Conservation (phyloP, 2,888 invertebrate species). For the Melieria crassipennis region DNA sequence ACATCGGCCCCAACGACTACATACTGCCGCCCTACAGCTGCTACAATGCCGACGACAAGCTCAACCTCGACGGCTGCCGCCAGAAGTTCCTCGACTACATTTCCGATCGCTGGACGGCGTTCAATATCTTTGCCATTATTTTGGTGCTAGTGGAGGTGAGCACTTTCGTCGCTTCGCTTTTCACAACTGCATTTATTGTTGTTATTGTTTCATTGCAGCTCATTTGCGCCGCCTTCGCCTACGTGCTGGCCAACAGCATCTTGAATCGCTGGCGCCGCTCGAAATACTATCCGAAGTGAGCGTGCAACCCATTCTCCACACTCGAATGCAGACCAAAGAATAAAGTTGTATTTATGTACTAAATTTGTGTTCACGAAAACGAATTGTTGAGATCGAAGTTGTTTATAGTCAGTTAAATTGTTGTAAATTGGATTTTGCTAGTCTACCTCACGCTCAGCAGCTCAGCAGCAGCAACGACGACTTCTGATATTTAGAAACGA, state of each 20-base stretch:
- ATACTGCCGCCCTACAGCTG: slow-evolving; percentile 54
- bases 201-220: slow-evolving; percentile 44
- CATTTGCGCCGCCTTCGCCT: slow-evolving; percentile 56
- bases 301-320: not conserved
- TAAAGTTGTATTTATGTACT: slow-evolving; percentile 18
- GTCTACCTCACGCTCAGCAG: slow-evolving; percentile 51
- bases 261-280: slow-evolving; percentile 62
- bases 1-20: slow-evolving; percentile 53
- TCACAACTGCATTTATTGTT: not conserved
- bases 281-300: slow-evolving; percentile 59
- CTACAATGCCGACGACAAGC: slow-evolving; percentile 50
- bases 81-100: slow-evolving; percentile 58
- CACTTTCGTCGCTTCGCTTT: not conserved
- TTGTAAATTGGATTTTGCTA: slow-evolving; percentile 42
- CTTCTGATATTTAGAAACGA: not conserved
- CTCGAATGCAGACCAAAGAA: slow-evolving; percentile 53
- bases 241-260: slow-evolving; percentile 58
- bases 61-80: slow-evolving; percentile 56
- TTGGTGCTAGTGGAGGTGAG: slow-evolving; percentile 56
- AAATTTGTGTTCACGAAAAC: slow-evolving; percentile 1
- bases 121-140: slow-evolving; percentile 51
- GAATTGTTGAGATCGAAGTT: not conserved
- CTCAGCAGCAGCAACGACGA: slow-evolving; percentile 3
- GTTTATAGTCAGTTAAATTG: too few relatives aligned
- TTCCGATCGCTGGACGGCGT: slow-evolving; percentile 52